Base-by-base conservation (phyloP, 1,140 invertebrate species). In the Drosophila bipectinata region DNA sequence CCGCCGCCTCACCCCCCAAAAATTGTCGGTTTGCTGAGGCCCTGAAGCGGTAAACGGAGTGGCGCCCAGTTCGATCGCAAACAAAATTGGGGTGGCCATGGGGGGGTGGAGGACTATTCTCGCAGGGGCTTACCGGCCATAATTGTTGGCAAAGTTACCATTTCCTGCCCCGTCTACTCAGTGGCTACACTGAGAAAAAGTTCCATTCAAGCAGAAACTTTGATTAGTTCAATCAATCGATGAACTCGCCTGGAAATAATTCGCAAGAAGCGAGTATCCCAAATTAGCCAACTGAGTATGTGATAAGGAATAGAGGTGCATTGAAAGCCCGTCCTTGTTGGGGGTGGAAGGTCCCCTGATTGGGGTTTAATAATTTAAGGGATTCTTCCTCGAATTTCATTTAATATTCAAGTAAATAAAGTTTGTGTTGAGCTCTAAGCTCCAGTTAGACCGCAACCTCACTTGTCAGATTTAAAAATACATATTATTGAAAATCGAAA, bases 61-160 rank as follows among this genome's bases (percentile, higher is more conserved):
- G 54, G 47, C 62, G 61, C 53, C 63, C 64, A 60, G 60, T 77
- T 80, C 69, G 67, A 80, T 73, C 78, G 48, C 72, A 63, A 72
- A 82, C 47, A 66, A 47, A 47, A 44, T 44, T 10, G 63, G 66
- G 24, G 21, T 7, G 9, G 39, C 39, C 14, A n/a, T 14, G 0
- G 26, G n/a, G 10, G 34, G 21, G 14, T 2, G 10, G 1, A 4
- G 18, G 45, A 30, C 24, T 44, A 30, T 21, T 39, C 48, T 10
- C 28, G 56, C 18, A 51, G 41, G 10, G 30, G 60, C 53, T 57
- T 26, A 77, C 52, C 58, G 51, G 41, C 45, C 64, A 87, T 78
- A 85, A 71, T 87, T 77, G 80, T 76, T 71, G 71, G 66, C 68
- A 76, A 83, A 83, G 74, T 84, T 72, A 72, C 78, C 80, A 79